Evolutionary conservation across 2,113 vertebrate species (phyloP).

Genomic region (Mionectes macconnelli): DNA sequence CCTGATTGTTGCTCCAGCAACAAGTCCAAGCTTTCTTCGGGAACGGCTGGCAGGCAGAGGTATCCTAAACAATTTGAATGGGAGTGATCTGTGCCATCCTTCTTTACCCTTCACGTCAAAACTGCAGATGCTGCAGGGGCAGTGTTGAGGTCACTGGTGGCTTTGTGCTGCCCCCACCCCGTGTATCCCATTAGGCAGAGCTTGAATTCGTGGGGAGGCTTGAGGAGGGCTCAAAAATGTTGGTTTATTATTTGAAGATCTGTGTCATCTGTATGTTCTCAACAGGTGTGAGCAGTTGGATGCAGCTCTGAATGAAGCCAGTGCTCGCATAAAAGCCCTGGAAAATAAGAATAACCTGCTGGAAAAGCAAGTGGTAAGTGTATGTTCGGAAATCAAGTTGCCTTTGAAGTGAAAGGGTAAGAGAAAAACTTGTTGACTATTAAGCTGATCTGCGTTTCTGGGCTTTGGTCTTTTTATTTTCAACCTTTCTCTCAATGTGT

Average conservation of each 20-base stretch:
- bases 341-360: constrained; percentile 85
- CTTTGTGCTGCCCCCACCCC: background rate
- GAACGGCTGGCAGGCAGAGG: background rate
- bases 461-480: background rate
- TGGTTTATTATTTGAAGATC: background rate
- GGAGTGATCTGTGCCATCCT: background rate
- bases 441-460: background rate
- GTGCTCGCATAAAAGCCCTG: constrained; percentile 76
- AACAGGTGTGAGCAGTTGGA: constrained; percentile 87
- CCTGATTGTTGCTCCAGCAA: background rate
- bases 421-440: background rate
- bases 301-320: constrained; percentile 83
- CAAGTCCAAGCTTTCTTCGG: background rate
- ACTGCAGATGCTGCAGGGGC: background rate
- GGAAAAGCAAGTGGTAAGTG: constrained; percentile 86
- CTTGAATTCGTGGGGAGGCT: fast-evolving
- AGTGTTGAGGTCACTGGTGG: background rate
- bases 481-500: background rate
- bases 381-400: background rate
- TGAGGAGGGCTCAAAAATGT: background rate
- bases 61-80: background rate
- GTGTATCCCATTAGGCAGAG: background rate
- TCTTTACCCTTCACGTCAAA: background rate
- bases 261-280: background rate
- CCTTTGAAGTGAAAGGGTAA: background rate